Conservation (phyloP, 2,113 vertebrate genomes). For the Copsychus sechellarum region DNA sequence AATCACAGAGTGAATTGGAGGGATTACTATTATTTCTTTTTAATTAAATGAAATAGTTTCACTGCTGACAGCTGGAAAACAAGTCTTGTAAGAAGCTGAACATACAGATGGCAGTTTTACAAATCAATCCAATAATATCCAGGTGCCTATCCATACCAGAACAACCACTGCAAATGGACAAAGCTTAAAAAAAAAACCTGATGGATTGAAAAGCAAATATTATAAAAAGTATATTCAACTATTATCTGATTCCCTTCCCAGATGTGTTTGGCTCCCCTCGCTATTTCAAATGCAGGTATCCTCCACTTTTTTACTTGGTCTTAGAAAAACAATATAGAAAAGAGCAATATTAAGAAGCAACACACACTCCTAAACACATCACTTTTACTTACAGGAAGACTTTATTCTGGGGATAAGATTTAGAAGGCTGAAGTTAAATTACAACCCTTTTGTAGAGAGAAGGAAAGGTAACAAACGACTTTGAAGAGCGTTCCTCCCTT, state of each 20-base stretch:
- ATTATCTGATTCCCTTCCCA: background rate
- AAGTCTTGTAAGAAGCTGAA: background rate
- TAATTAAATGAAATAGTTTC: background rate
- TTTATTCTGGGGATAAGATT: background rate
- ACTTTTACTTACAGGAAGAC: background rate
- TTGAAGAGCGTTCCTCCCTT: background rate
- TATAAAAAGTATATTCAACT: background rate
- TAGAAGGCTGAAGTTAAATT: background rate
- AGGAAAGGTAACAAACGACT: background rate
- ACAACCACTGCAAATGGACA: background rate
- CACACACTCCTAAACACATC: background rate
- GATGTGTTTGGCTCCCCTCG: background rate
- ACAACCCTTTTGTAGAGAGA: background rate
- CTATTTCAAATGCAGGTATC: background rate
- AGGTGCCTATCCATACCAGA: background rate
- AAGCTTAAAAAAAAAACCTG: background rate
- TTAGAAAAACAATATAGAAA: background rate
- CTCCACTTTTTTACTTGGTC: background rate
- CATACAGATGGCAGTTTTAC: background rate
- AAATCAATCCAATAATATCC: background rate
- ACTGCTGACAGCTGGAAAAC: background rate
- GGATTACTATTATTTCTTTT: background rate
- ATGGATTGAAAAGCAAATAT: background rate
- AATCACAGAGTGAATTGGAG: background rate
- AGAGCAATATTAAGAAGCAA: background rate